phyloP scores from a whole-genome alignment of 2,113 vertebrate species.

The Panthera uncia region DNA sequence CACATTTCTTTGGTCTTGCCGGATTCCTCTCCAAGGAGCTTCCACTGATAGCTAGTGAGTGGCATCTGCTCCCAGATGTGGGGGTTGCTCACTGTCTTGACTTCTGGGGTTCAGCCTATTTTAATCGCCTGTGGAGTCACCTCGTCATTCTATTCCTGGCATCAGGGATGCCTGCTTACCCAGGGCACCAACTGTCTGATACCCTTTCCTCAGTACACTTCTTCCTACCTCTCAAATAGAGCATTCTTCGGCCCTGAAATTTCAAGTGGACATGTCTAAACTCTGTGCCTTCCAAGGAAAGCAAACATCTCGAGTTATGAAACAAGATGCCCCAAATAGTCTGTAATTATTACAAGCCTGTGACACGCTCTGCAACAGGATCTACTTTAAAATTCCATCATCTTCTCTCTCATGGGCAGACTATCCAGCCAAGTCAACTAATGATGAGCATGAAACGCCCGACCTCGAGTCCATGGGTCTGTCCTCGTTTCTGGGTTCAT shows the following conservation, averaged over 20 bases:
- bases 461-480: fast-evolving
- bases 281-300: background rate
- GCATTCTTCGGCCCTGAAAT: background rate
- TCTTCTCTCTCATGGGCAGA: background rate
- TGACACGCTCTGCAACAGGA: background rate
- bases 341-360: background rate
- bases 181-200: no score
- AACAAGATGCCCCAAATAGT: background rate
- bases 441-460: background rate
- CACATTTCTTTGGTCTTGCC: background rate
- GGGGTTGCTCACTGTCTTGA: background rate
- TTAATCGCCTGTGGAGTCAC: no score
- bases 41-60: background rate
- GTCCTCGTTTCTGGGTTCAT: background rate
- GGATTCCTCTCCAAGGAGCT: background rate
- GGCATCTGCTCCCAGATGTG: background rate
- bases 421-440: background rate
- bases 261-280: background rate
- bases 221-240: fast-evolving
- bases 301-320: background rate
- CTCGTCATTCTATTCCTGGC: fast-evolving
- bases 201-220: background rate
- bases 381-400: background rate
- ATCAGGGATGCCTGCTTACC: background rate
- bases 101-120: background rate